Evolutionary conservation across 2,113 vertebrate species (phyloP).

Genomic region (Callocephalon fimbriatum): DNA sequence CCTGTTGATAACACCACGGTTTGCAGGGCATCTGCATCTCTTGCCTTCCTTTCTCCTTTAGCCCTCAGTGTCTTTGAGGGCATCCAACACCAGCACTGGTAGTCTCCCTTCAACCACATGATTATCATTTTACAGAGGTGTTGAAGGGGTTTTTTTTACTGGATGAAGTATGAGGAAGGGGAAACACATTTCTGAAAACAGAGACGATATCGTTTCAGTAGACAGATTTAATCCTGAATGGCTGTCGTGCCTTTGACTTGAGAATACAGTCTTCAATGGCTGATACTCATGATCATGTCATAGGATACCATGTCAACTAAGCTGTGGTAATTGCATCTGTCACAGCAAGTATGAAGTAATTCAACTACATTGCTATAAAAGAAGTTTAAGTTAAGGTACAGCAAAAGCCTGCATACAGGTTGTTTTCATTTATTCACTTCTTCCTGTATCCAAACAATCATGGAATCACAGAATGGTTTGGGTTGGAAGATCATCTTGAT

Average conservation of each 20-base stretch:
- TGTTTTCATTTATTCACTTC: background rate
- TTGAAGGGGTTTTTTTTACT: background rate
- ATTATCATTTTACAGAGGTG: background rate
- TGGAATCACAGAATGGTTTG: too few relatives aligned
- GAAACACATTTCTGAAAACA: background rate
- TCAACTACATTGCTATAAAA: background rate
- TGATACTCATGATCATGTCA: background rate
- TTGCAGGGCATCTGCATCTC: background rate
- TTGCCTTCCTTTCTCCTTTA: background rate
- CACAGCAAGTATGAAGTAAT: background rate
- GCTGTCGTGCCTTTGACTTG: background rate
- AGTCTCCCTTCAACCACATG: background rate
- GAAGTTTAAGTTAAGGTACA: background rate
- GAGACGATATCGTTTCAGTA: background rate
- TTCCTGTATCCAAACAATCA: background rate
- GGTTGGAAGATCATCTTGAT: background rate
- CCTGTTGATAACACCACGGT: background rate
- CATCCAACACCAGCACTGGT: background rate
- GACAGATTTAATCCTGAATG: background rate
- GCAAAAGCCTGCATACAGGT: background rate
- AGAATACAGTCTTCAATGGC: background rate
- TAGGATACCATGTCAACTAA: background rate
- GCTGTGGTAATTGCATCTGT: background rate
- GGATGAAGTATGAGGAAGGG: background rate
- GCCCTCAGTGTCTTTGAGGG: background rate